Base-by-base conservation (phyloP, 2,888 invertebrate genomes). In the Erynnis tages region DNA sequence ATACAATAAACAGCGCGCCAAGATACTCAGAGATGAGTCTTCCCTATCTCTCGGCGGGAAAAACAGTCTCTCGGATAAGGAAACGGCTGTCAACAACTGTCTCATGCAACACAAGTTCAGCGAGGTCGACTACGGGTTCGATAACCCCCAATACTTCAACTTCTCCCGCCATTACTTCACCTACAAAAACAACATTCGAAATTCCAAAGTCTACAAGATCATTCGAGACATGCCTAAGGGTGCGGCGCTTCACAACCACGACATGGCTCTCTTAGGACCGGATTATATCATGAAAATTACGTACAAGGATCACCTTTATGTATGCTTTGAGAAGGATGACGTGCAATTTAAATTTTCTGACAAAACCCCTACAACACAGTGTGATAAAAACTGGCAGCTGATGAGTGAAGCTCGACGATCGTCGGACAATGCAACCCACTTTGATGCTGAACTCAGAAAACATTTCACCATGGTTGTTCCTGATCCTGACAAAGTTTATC, bases 161-260 rank as follows among this genome's bases (percentile, higher is more conserved):
- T 92, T 94, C 1, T 91, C 93, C 0, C 85, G 86, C 16, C 94
- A 94, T 68, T 93, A 94, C 63, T 92, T 95, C 66, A 70, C 82
- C 1, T 91, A 92, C 1, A 91, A 91, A 63, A 66, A 88, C 1
- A 71, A 82, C 10, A 93, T 95, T 34, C 82, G 90, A 4, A 60
- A 83, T 0, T 94, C 94, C 0, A 84, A 91, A 55, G 92, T 95
- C 0, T 95, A 93, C 66, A 76, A 91, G 59, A 86, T 95, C 4
- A 91, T 96, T 7, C 84, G 90, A 55, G 77, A 76, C 25, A 91
- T 96, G 90, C 96, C 96, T 0, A 96, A 96, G 79, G 96, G 94
- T 2, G 93, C 91, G 0, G 91, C 92, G 0, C 73, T 95, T 8
- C 95, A 95, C 69, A 86, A 92, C 0, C 95, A 95, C 66, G 92